A percentile compares a stretch with the other conserved stretches of the same genome.
phyloP scores from a whole-genome alignment of 2,797 vertebrate genomes.

The Phataginus tetradactyla region DNA sequence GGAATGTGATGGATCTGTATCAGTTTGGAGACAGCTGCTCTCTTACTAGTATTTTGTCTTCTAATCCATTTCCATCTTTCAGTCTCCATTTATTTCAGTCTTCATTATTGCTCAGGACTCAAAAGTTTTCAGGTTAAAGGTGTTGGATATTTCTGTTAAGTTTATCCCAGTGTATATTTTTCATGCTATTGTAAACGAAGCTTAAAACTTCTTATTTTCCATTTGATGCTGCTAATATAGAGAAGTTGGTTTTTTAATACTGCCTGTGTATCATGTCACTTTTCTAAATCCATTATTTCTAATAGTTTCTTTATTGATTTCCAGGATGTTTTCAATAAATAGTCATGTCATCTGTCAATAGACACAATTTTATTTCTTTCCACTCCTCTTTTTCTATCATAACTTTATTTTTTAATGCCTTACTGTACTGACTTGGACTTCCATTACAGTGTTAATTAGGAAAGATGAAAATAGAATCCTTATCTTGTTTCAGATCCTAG shows the following conservation, averaged over 20 bases:
- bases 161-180: not conserved
- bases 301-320: conserved; percentile 7
- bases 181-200: not conserved
- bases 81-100: conserved; percentile 22
- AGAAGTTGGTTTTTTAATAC: not conserved
- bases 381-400: not conserved
- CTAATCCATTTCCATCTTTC: not conserved
- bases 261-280: not conserved
- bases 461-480: not conserved
- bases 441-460: not conserved
- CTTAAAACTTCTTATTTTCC: not conserved
- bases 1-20: not conserved
- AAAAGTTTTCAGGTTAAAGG: not conserved
- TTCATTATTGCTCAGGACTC: conserved; percentile 2
- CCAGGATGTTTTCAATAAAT: not conserved
- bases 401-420: not conserved
- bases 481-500: not conserved
- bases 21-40: not conserved
- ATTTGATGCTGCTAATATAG: not conserved
- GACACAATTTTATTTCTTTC: not conserved
- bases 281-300: not conserved
- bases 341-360: not conserved
- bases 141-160: not conserved
- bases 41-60: not conserved
- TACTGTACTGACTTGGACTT: not conserved